Conservation (phyloP, 2,113 vertebrate genomes). For the Aphelocoma coerulescens region DNA sequence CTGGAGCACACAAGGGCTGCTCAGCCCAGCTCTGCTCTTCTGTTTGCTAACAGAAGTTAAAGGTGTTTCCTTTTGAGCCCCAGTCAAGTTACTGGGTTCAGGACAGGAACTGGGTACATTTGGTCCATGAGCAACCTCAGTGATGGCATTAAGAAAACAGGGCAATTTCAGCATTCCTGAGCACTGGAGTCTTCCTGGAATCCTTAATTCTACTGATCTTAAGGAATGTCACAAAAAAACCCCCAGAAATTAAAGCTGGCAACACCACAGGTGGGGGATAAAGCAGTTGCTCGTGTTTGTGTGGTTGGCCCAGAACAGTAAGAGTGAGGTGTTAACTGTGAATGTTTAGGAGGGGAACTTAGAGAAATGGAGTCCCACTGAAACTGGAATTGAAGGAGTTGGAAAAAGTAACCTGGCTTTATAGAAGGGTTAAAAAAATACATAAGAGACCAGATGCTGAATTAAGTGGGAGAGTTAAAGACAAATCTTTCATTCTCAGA, state of each 20-base stretch:
- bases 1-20: too few relatives aligned
- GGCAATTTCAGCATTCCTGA: neutral
- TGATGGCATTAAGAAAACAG: neutral
- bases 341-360: neutral
- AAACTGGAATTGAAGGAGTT: neutral
- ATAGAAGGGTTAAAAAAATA: neutral
- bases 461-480: neutral
- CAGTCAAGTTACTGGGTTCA: neutral
- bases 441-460: neutral
- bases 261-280: neutral
- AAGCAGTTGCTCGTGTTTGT: accelerated
- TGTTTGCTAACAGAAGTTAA: neutral
- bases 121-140: neutral
- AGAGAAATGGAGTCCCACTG: neutral
- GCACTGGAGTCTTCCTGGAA: neutral
- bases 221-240: neutral
- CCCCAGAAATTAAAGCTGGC: neutral
- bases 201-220: neutral
- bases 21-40: neutral
- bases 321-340: neutral
- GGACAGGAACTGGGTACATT: neutral
- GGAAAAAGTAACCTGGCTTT: neutral
- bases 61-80: neutral
- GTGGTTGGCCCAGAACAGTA: neutral
- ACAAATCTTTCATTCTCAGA: neutral